A percentile compares a stretch with the other conserved stretches of the same genome.
Conservation (phyloP, 2,113 vertebrate species). For the Sprattus sprattus region DNA sequence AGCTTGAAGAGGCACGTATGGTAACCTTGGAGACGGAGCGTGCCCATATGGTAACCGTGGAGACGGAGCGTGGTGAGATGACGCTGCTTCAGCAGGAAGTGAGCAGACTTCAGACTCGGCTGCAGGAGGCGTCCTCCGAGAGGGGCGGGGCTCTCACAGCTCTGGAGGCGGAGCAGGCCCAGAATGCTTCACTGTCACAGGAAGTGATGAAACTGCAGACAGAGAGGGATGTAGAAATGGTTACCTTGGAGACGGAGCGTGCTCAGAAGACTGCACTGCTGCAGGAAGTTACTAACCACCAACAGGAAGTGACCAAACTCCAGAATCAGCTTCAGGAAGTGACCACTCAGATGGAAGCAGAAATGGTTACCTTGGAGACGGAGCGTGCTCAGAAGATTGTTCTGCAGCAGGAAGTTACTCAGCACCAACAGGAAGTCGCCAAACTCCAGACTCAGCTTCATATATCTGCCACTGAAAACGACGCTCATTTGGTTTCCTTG, state of each 20-base stretch:
- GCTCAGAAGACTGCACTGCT: slow-evolving; percentile 66
- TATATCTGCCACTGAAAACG: slow-evolving; percentile 14
- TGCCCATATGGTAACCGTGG: not conserved
- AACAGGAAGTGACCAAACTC: slow-evolving; percentile 28
- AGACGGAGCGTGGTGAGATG: not conserved
- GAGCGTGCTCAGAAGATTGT: slow-evolving; percentile 63
- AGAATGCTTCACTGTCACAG: too few relatives aligned
- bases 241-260: slow-evolving; percentile 30
- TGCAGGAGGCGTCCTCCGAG: slow-evolving; percentile 20
- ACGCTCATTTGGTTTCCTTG: slow-evolving; percentile 53
- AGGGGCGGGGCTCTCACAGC: not conserved
- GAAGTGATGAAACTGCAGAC: slow-evolving; percentile 15
- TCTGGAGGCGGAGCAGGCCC: too few relatives aligned
- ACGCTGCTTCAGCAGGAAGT: not conserved
- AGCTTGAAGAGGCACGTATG: not conserved
- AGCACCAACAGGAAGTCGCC: slow-evolving; percentile 10
- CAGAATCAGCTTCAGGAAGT: not conserved
- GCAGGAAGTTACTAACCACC: slow-evolving; percentile 44
- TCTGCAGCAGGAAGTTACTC: slow-evolving; percentile 59
- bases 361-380: slow-evolving; percentile 55
- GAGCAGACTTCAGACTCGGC: slow-evolving; percentile 21
- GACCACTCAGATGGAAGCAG: slow-evolving; percentile 26
- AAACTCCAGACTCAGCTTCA: slow-evolving; percentile 36
- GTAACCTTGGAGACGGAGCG: not conserved
- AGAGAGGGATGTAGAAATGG: not conserved